Percentiles rank a stretch among this genome's conserved stretches.
Conservation (phyloP, 1,140 invertebrate genomes). For the Atta colombica region DNA sequence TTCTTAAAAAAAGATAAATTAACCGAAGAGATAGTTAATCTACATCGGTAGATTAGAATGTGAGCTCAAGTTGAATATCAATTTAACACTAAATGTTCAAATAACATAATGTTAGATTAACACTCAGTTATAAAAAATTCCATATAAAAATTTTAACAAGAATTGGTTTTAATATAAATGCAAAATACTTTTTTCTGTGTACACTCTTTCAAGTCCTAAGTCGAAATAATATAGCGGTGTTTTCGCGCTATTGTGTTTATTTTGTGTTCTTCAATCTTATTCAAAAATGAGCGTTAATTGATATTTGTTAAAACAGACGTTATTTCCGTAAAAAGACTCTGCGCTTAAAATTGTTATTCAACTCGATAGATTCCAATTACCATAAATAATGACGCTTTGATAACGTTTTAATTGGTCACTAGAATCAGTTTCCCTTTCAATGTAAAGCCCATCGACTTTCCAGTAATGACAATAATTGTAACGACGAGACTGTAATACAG, state of each 20-base stretch:
- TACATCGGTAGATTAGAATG: too few relatives aligned
- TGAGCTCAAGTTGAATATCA: too few relatives aligned
- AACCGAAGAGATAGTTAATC: too few relatives aligned
- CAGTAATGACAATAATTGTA: not conserved
- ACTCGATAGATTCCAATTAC: not conserved
- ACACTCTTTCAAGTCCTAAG: not conserved
- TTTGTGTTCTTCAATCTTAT: not conserved
- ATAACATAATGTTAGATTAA: too few relatives aligned
- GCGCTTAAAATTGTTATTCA: not conserved
- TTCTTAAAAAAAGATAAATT: too few relatives aligned
- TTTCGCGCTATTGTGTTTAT: not conserved
- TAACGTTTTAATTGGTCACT: not conserved
- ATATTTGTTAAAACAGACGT: not conserved
- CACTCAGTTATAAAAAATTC: too few relatives aligned
- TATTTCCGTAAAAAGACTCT: not conserved
- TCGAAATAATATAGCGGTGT: not conserved
- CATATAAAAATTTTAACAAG: too few relatives aligned
- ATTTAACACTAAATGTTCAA: too few relatives aligned
- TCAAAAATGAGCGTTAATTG: not conserved
- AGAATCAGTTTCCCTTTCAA: not conserved
- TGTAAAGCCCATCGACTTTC: not conserved
- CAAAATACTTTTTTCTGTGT: too few relatives aligned
- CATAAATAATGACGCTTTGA: not conserved
- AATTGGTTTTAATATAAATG: too few relatives aligned
- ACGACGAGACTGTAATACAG: not conserved